These are phyloP conservation scores for Channa argus DNA, from an alignment of 2,113 vertebrate genomes.

Conservation along the genomic window DNA sequence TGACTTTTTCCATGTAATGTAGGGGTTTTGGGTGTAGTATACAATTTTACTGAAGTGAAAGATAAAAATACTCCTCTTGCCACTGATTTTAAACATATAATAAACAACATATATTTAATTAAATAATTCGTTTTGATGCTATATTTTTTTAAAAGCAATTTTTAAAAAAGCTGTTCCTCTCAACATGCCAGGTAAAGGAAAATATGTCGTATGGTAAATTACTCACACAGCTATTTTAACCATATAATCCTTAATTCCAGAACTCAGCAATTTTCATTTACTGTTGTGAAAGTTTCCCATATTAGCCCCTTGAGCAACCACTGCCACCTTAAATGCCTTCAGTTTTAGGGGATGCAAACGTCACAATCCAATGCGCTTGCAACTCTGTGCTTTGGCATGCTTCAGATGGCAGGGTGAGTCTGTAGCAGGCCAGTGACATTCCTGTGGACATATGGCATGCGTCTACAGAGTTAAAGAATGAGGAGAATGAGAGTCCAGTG, in stretches of 20 bases:
- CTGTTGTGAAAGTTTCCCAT: background rate
- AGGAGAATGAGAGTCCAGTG: background rate
- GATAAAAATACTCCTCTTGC: no score
- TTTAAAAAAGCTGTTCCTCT: no score
- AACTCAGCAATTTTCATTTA: background rate
- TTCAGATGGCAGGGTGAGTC: background rate
- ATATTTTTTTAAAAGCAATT: no score
- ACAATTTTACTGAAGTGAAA: no score
- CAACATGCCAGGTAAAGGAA: background rate
- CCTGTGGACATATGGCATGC: conserved; percentile 16
- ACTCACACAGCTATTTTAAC: background rate
- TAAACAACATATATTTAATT: no score
- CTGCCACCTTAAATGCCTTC: background rate
- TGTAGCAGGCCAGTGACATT: background rate
- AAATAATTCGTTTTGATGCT: no score
- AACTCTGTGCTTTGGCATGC: background rate
- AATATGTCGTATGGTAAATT: background rate
- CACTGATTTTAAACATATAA: no score
- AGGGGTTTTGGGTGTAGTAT: no score
- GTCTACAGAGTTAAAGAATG: background rate
- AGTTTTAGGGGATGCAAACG: conserved; percentile 1
- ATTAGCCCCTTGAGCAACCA: conserved; percentile 12
- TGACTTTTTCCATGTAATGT: no score
- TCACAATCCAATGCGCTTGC: conserved; percentile 1
- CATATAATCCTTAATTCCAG: no score